A percentile compares a stretch with the other conserved stretches of the same genome.
These are phyloP conservation scores for Antedon bifida DNA, from an alignment of 35 echinoderm and acorn worm genomes.

Conservation along the genomic window DNA sequence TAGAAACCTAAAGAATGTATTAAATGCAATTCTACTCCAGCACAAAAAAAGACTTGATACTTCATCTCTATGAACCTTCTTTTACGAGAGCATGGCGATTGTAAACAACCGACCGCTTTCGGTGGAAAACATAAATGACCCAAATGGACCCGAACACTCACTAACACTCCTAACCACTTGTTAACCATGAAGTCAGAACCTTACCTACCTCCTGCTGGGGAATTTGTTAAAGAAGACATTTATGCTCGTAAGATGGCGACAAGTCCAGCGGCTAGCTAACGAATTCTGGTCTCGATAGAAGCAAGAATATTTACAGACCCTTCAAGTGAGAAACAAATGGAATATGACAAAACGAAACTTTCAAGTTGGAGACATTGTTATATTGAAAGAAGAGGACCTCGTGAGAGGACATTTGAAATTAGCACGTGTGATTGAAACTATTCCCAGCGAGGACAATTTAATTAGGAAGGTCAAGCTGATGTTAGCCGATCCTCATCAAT, in stretches of 20 bases:
- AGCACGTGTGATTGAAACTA: background rate
- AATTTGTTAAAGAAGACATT: background rate
- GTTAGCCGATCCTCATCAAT: background rate
- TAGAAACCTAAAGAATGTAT: background rate
- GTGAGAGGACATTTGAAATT: slow-evolving; percentile 26
- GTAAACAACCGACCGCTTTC: slow-evolving; percentile 27
- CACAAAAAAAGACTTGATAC: no score
- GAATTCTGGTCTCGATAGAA: slow-evolving; percentile 47
- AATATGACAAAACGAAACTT: background rate
- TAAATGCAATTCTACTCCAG: no score
- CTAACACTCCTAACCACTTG: slow-evolving; percentile 27
- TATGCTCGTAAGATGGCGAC: slow-evolving; percentile 1
- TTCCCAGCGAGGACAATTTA: no score
- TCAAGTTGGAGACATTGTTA: slow-evolving; percentile 16
- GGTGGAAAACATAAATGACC: background rate
- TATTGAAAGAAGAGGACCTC: slow-evolving; percentile 7
- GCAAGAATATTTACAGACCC: slow-evolving; percentile 20
- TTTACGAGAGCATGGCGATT: slow-evolving; percentile 23
- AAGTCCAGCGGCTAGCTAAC: slow-evolving; percentile 30
- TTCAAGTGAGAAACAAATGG: slow-evolving; percentile 31
- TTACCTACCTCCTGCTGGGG: slow-evolving; percentile 4
- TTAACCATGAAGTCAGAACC: slow-evolving; percentile 10
- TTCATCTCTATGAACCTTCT: slow-evolving; percentile 4
- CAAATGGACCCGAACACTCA: background rate
- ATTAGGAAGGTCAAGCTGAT: no score